Evolutionary conservation across 2,113 vertebrate species (phyloP).

Genomic region (Eulemur macaco): DNA sequence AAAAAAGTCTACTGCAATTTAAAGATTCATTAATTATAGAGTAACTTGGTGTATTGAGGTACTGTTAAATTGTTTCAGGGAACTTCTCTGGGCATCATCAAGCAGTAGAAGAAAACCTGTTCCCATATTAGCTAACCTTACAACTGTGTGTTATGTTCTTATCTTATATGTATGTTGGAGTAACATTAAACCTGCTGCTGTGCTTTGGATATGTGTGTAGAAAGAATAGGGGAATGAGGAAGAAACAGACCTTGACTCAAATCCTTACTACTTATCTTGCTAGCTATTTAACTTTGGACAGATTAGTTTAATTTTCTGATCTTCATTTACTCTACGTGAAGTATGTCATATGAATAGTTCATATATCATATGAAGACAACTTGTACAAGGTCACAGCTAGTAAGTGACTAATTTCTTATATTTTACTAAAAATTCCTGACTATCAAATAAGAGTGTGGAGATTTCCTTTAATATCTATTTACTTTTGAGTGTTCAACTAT

Average conservation of each 20-base stretch:
- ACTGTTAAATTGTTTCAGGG: not conserved
- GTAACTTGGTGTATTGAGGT: not conserved
- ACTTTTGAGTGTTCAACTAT: constrained; percentile 28
- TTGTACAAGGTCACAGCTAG: not conserved
- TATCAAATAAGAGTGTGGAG: not conserved
- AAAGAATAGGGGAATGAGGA: not conserved
- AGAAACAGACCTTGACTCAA: not conserved
- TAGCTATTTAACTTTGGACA: not conserved
- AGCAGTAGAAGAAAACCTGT: not conserved
- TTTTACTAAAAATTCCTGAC: constrained; percentile 25
- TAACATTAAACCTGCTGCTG: not conserved
- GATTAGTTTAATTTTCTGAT: constrained; percentile 17
- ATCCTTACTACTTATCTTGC: constrained; percentile 15
- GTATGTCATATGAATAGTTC: not conserved
- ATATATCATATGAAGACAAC: not conserved
- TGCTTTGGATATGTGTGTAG: constrained; percentile 4
- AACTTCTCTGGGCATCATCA: not conserved
- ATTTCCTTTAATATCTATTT: not conserved
- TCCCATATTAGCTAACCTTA: not conserved
- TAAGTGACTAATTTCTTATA: not conserved
- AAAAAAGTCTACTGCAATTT: not conserved
- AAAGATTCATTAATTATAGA: constrained; percentile 32
- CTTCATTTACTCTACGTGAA: not conserved
- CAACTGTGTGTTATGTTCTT: not conserved
- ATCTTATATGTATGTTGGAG: not conserved